Conservation (phyloP, 2,888 invertebrate species). For the Lasius fuliginosus region DNA sequence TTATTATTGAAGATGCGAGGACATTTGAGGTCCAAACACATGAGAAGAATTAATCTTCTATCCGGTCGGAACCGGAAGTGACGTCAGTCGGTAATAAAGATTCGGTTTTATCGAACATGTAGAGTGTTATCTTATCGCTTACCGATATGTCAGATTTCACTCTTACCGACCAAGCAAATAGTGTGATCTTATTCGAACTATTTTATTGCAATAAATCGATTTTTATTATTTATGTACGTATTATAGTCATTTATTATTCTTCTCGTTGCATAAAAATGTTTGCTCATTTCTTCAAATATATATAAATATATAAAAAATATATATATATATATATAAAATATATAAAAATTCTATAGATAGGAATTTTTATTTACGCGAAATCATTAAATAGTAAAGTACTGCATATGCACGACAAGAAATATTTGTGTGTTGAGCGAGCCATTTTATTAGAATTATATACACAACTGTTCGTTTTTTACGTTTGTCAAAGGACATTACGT, state of each 20-base stretch:
- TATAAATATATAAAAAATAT: background rate
- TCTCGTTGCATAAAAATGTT: background rate
- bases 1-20: background rate
- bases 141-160: background rate
- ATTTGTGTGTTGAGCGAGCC: background rate
- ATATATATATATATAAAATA: background rate
- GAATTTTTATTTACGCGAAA: constrained; percentile 20
- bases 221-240: background rate
- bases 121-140: background rate
- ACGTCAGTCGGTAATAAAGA: background rate
- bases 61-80: background rate
- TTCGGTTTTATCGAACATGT: background rate
- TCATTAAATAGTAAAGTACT: background rate
- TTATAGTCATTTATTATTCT: background rate
- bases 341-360: background rate
- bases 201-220: background rate
- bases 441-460: constrained; percentile 34
- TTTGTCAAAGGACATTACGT: background rate
- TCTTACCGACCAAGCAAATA: background rate
- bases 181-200: background rate
- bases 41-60: background rate
- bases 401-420: constrained; percentile 1
- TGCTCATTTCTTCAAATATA: background rate
- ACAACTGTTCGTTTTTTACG: constrained; percentile 30
- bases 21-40: background rate